Evolutionary conservation across 1,140 invertebrate species (phyloP).

Genomic region (Schmidtea mediterranea): DNA sequence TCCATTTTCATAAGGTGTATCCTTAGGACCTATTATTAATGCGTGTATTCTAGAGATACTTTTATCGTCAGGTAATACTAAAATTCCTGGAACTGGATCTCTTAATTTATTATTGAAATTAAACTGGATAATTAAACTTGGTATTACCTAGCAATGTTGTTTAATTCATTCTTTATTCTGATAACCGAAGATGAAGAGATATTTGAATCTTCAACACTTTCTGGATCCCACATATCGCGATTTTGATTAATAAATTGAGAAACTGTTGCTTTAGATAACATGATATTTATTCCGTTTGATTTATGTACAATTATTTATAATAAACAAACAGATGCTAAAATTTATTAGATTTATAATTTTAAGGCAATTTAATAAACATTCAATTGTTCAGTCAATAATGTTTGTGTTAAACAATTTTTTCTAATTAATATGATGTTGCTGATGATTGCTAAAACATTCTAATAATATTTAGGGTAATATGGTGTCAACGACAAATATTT

Average conservation of each 20-base stretch:
- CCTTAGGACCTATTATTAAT: slow-evolving; percentile 36
- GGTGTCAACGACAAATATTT: too few species aligned
- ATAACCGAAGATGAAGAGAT: background rate
- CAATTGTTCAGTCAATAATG: too few species aligned
- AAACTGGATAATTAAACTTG: background rate
- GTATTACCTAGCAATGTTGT: background rate
- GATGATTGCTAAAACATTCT: too few species aligned
- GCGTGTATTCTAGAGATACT: slow-evolving; percentile 34
- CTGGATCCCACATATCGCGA: background rate
- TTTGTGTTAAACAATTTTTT: too few species aligned
- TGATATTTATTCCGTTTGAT: too few species aligned
- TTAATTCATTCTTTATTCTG: background rate
- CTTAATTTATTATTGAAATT: slow-evolving; percentile 21
- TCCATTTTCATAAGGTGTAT: slow-evolving; percentile 39
- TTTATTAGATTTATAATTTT: too few species aligned
- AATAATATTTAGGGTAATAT: too few species aligned
- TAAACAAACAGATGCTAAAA: too few species aligned
- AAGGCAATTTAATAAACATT: too few species aligned
- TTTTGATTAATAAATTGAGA: background rate
- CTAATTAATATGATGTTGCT: too few species aligned
- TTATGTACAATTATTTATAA: too few species aligned
- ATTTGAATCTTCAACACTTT: background rate
- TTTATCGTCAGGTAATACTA: slow-evolving; percentile 32
- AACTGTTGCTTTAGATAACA: too few species aligned
- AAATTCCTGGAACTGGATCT: slow-evolving; percentile 33